phyloP scores from a whole-genome alignment of 1,140 invertebrate genomes.

The Danaus plexippus region DNA sequence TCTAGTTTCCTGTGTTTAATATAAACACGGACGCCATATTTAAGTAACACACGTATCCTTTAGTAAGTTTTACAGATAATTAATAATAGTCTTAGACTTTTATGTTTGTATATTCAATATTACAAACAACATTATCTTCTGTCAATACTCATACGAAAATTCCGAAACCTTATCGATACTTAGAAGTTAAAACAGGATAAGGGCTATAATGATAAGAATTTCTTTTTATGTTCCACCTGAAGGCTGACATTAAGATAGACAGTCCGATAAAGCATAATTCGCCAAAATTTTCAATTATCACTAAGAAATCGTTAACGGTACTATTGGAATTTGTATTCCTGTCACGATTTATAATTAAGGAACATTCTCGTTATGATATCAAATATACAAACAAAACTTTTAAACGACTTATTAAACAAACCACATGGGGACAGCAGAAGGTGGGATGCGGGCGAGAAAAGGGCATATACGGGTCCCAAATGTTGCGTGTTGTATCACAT shows the following conservation, averaged over 20 bases:
- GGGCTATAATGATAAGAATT: conserved; percentile 7
- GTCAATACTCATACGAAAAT: conserved; percentile 8
- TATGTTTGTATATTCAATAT: background rate
- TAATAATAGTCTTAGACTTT: no score
- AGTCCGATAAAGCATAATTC: background rate
- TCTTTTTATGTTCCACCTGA: conserved; percentile 3
- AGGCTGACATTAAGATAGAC: background rate
- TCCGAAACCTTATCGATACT: conserved; percentile 16
- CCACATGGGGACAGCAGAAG: background rate
- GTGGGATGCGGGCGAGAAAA: conserved; percentile 47
- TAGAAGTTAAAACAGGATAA: conserved; percentile 5
- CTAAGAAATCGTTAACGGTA: no score
- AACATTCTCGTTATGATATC: background rate
- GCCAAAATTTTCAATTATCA: no score
- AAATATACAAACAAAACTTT: background rate
- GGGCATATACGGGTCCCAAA: conserved; percentile 26
- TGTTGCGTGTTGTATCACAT: conserved; percentile 13
- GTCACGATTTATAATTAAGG: background rate
- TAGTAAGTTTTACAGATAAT: no score
- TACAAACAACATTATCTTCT: conserved; percentile 11
- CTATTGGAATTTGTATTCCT: no score
- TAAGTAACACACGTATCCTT: conserved; percentile 5
- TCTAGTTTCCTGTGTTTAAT: no score
- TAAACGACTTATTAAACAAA: conserved; percentile 10
- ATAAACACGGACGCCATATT: no score